Conservation (phyloP, 1,140 invertebrate genomes). For the Leptopilina clavipes region DNA sequence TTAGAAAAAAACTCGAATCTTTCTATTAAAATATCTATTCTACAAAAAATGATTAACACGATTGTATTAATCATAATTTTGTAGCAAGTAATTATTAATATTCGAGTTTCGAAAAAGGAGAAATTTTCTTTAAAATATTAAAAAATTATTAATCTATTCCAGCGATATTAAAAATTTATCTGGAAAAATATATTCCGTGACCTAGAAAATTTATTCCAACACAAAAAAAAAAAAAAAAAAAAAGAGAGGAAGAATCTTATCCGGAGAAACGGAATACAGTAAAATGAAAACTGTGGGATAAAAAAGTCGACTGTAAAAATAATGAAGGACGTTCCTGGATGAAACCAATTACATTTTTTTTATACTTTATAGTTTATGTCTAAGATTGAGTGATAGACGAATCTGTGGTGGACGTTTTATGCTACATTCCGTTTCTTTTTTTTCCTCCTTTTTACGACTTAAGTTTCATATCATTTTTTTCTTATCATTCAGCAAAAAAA, state of each 20-base stretch:
- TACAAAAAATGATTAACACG: too few relatives aligned
- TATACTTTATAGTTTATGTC: not conserved
- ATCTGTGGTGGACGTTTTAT: constrained; percentile 1
- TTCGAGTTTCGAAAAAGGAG: too few relatives aligned
- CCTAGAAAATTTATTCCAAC: not conserved
- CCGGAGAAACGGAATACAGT: not conserved
- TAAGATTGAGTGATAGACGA: constrained; percentile 10
- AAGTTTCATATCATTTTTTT: constrained; percentile 3
- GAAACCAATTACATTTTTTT: constrained; percentile 16
- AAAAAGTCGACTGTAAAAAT: constrained; percentile 15
- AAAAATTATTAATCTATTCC: too few relatives aligned
- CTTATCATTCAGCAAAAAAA: not conserved
- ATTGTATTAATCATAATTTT: too few relatives aligned
- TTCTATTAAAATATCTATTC: too few relatives aligned
- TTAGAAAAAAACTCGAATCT: too few relatives aligned
- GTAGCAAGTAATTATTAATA: too few relatives aligned
- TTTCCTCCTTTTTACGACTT: not conserved
- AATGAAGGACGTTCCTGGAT: not conserved
- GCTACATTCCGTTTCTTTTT: not conserved
- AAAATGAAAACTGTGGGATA: constrained; percentile 19
- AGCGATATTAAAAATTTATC: not conserved
- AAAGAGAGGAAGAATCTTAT: not conserved
- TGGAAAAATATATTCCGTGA: not conserved
- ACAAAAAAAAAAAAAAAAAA: not conserved
- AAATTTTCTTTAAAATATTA: too few relatives aligned